Conservation (phyloP, 2,888 invertebrate genomes). For the Ptycholaimellus sp. region DNA sequence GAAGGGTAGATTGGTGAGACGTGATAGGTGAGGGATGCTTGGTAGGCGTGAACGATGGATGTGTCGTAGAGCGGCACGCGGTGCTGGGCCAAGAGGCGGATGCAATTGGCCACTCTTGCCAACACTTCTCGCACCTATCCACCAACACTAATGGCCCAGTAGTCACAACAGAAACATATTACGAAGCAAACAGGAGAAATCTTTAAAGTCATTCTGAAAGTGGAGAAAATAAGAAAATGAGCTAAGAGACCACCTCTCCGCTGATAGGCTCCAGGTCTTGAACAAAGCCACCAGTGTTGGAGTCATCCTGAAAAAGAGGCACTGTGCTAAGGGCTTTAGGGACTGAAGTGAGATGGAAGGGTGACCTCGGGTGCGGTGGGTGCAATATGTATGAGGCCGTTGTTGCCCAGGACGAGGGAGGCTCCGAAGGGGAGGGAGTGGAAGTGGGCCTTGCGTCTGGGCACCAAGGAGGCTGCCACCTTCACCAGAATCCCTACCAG, state of each 20-base stretch:
- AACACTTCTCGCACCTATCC: conserved; percentile 56
- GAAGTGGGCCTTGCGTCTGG: conserved; percentile 78
- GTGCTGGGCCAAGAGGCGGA: conserved; percentile 56
- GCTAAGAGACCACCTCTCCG: background rate
- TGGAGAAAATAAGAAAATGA: conserved; percentile 4
- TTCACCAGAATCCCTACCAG: conserved; percentile 49
- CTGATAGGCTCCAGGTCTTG: too few species aligned
- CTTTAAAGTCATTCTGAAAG: conserved; percentile 1
- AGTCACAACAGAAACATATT: background rate
- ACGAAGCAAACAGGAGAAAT: conserved; percentile 4
- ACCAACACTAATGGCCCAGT: conserved; percentile 31
- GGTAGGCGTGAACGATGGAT: conserved; percentile 57
- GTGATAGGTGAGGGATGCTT: conserved; percentile 56
- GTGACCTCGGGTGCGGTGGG: conserved; percentile 32
- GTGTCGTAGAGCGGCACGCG: conserved; percentile 75
- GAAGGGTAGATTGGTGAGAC: conserved; percentile 27
- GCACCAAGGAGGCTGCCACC: conserved; percentile 70
- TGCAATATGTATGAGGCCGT: conserved; percentile 75
- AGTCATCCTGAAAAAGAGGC: too few species aligned
- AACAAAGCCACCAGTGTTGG: conserved; percentile 39
- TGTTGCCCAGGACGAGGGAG: conserved; percentile 68
- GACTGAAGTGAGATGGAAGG: conserved; percentile 8
- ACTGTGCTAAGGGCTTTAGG: conserved; percentile 5
- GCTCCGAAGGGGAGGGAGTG: conserved; percentile 74
- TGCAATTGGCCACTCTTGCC: conserved; percentile 62